Base-by-base conservation (phyloP, 2,888 invertebrate species). In the Julus scandinavius region DNA sequence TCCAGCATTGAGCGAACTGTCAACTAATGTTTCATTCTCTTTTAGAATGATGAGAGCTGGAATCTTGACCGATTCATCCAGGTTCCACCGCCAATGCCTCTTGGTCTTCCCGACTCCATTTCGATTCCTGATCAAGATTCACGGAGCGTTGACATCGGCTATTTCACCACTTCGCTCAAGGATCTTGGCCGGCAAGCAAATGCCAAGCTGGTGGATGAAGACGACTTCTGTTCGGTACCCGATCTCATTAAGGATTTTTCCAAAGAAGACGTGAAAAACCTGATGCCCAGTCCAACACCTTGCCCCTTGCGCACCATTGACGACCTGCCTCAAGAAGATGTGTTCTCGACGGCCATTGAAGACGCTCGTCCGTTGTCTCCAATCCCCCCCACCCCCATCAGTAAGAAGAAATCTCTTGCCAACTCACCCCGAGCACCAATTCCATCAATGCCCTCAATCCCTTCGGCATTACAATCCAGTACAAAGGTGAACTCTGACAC, bases 241-340 rank as follows among this genome's bases (percentile, higher is more conserved):
- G 87, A 54, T 40, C 5, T 87, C 40, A 54, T 40, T 15, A 72
- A 80, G 41, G 58, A 15, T 72, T 72, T 58, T 45, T 54, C 54
- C 63, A 54, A 87, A 45, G 87, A 87, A 20, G 87, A 87, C 63
- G 63, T 87, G 13, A 87, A 87, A 17, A 54, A 49, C n/a, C 72
- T 54, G n/a, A 87, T 87, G 7, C 45, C 49, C 15, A 88, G 88
- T 50, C 88, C 88, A 3, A 20, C 85, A 20, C 40, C 83, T 15
- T 9, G 49, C 29, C 88, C 49, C n/a, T 88, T 38, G 45, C 45
- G 49, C 0, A 40, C 80, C 5, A 45, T 88, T 29, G 88, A 5
- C 72, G 87, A 87, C n/a, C 84, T 11, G 20, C 29, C n/a, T 1
- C 45, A 38, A 9, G 29, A 45, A 50, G 38, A 20, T 9, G 15